These are phyloP conservation scores for Molorchus minor DNA, from an alignment of 2,888 invertebrate species.

Conservation along the genomic window DNA sequence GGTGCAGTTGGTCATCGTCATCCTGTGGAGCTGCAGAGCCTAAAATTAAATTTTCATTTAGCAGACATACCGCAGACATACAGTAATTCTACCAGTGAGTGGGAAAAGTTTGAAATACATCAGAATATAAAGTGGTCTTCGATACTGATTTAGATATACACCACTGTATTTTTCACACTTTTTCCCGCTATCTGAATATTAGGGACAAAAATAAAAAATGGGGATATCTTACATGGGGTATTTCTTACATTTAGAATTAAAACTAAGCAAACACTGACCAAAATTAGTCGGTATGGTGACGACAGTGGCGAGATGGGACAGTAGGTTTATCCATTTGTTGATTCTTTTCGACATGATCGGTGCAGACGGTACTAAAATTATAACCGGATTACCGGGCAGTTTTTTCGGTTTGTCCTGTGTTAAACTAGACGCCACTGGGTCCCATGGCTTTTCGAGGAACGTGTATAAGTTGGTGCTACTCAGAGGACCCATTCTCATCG, in stretches of 20 bases:
- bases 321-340: constrained; percentile 75
- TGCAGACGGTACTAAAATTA: constrained; percentile 71
- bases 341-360: constrained; percentile 67
- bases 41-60: no score
- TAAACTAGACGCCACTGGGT: constrained; percentile 71
- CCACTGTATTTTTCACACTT: no score
- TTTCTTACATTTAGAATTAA: constrained; percentile 20
- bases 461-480: constrained; percentile 73
- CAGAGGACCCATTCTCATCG: constrained; percentile 62
- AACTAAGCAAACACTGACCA: constrained; percentile 52
- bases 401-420: constrained; percentile 74
- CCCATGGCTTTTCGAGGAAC: constrained; percentile 77
- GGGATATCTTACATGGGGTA: background rate
- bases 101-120: no score
- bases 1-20: constrained; percentile 66
- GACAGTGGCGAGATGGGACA: constrained; percentile 75
- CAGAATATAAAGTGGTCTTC: no score
- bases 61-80: no score
- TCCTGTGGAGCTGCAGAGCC: constrained; percentile 54
- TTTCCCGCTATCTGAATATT: no score
- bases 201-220: background rate
- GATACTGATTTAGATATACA: no score
- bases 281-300: constrained; percentile 69
- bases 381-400: constrained; percentile 74
- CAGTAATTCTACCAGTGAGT: no score